These are phyloP conservation scores for Monopis laevigella DNA, from an alignment of 2,888 invertebrate genomes.

Conservation along the genomic window DNA sequence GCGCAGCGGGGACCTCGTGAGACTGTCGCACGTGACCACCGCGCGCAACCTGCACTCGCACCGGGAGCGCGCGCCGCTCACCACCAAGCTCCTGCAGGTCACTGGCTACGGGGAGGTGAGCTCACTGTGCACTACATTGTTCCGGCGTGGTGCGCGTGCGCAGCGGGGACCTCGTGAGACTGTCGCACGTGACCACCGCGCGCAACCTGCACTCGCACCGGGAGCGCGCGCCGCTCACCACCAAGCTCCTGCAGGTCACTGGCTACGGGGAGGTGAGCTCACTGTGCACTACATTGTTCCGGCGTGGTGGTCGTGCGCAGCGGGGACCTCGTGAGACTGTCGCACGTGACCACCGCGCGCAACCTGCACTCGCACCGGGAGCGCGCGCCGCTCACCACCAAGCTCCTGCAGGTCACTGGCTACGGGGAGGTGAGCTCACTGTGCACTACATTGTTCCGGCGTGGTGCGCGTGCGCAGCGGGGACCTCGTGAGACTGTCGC, in stretches of 20 bases:
- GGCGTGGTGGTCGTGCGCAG: slow-evolving; percentile 70
- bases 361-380: slow-evolving; percentile 94
- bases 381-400: slow-evolving; percentile 87
- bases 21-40: slow-evolving; percentile 86
- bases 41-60: slow-evolving; percentile 92
- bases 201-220: slow-evolving; percentile 93
- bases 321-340: slow-evolving; percentile 89
- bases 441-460: too few species aligned
- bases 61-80: slow-evolving; percentile 86
- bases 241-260: slow-evolving; percentile 91
- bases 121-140: too few species aligned
- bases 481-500: slow-evolving; percentile 88
- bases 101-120: slow-evolving; percentile 90
- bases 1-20: slow-evolving; percentile 85
- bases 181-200: slow-evolving; percentile 85
- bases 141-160: slow-evolving; percentile 69
- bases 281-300: too few species aligned
- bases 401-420: slow-evolving; percentile 92
- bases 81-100: slow-evolving; percentile 90
- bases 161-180: slow-evolving; percentile 87
- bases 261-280: slow-evolving; percentile 92
- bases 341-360: slow-evolving; percentile 83
- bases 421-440: slow-evolving; percentile 90
- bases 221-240: slow-evolving; percentile 88
- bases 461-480: slow-evolving; percentile 77